Evolutionary conservation across 1,140 invertebrate species (phyloP).

Genomic region (Glossosoma conforme): DNA sequence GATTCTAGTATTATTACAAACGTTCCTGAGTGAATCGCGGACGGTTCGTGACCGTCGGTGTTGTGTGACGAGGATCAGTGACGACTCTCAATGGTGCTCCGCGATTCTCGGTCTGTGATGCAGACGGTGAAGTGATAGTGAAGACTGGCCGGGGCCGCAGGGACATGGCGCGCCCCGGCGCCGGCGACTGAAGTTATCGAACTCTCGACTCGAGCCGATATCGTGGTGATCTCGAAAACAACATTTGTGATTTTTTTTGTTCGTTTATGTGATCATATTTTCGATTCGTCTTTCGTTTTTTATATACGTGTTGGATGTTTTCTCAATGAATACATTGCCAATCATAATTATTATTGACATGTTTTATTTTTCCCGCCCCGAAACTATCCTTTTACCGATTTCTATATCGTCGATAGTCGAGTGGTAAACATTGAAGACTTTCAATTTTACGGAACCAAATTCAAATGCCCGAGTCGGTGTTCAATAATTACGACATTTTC

Average conservation of each 20-base stretch:
- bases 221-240: background rate
- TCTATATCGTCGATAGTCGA: no score
- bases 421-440: no score
- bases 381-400: background rate
- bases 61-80: slow-evolving; percentile 6
- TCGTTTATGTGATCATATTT: slow-evolving; percentile 11
- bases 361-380: background rate
- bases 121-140: slow-evolving; percentile 1
- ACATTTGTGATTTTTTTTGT: slow-evolving; percentile 21
- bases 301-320: slow-evolving; percentile 14
- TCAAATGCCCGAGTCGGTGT: no score
- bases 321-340: slow-evolving; percentile 12
- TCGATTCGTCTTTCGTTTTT: slow-evolving; percentile 21
- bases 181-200: background rate
- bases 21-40: slow-evolving; percentile 14
- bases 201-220: slow-evolving; percentile 1
- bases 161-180: background rate
- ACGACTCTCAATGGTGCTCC: slow-evolving; percentile 23
- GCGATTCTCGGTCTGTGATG: slow-evolving; percentile 1
- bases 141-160: background rate
- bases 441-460: no score
- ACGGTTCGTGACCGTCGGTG: background rate
- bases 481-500: no score
- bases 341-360: slow-evolving; percentile 8
- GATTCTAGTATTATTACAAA: slow-evolving; percentile 23